Evolutionary conservation across 2,797 vertebrate genomes (phyloP).

Genomic region (Darevskia mixta): DNA sequence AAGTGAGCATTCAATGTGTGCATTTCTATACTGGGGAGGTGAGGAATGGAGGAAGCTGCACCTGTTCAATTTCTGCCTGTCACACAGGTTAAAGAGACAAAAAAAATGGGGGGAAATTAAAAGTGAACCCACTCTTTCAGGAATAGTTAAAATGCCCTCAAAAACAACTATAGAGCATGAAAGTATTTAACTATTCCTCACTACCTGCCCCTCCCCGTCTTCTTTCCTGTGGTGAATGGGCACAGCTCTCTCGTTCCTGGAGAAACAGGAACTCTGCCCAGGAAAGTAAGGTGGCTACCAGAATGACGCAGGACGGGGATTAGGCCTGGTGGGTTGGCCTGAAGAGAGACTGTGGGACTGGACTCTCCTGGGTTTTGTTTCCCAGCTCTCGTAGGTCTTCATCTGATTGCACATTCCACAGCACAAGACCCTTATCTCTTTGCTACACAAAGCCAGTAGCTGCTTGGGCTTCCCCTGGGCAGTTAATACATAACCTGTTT

Average conservation of each 20-base stretch:
- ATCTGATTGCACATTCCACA: not conserved
- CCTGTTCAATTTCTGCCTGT: not conserved
- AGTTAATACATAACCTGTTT: conserved; percentile 1
- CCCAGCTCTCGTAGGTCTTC: not conserved
- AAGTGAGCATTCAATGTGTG: not conserved
- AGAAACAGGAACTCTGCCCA: not conserved
- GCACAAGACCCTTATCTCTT: conserved; percentile 12
- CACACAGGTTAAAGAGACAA: not conserved
- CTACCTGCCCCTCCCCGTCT: not conserved
- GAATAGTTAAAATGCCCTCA: not conserved
- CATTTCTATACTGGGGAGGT: not conserved
- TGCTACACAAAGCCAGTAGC: not conserved
- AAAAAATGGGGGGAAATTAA: not conserved
- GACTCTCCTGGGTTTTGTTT: not conserved
- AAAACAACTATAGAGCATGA: not conserved
- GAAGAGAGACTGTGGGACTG: not conserved
- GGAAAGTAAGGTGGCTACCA: not conserved
- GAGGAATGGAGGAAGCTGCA: not conserved
- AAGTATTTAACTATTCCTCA: not conserved
- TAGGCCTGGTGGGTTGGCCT: not conserved
- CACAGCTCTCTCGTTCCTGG: not conserved
- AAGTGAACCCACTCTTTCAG: not conserved
- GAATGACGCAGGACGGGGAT: not conserved
- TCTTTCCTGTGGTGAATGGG: not conserved
- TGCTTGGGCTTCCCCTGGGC: not conserved